These are phyloP conservation scores for Stenichneumon culpator DNA, from an alignment of 2,888 invertebrate genomes.

Conservation along the genomic window DNA sequence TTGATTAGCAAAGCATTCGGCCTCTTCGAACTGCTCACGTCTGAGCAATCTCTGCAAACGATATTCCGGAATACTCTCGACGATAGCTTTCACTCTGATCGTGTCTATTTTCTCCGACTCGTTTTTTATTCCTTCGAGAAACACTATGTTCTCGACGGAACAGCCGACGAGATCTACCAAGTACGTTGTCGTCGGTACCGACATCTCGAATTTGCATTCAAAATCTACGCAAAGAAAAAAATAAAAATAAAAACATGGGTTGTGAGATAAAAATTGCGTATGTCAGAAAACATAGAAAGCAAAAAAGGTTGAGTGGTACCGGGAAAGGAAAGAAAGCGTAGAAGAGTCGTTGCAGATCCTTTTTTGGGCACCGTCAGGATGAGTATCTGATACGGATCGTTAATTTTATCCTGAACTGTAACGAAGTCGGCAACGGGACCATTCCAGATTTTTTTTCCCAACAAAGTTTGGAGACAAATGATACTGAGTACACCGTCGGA, in stretches of 20 bases:
- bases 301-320: slow-evolving; percentile 69
- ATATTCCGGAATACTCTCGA: slow-evolving; percentile 85
- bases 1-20: slow-evolving; percentile 84
- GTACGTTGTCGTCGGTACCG: slow-evolving; percentile 76
- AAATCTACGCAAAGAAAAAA: slow-evolving; percentile 74
- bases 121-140: slow-evolving; percentile 79
- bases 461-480: slow-evolving; percentile 77
- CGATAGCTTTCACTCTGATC: slow-evolving; percentile 81
- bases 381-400: slow-evolving; percentile 74
- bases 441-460: slow-evolving; percentile 74
- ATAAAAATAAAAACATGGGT: slow-evolving; percentile 12
- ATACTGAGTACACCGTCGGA: slow-evolving; percentile 74
- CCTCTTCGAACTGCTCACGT: slow-evolving; percentile 85
- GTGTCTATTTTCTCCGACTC: slow-evolving; percentile 73
- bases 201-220: slow-evolving; percentile 78
- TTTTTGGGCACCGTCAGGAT: slow-evolving; percentile 70
- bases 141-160: slow-evolving; percentile 79
- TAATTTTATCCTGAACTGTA: slow-evolving; percentile 73
- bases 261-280: slow-evolving; percentile 32
- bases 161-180: slow-evolving; percentile 77
- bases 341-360: slow-evolving; percentile 48
- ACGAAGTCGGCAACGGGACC: slow-evolving; percentile 76
- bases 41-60: slow-evolving; percentile 85
- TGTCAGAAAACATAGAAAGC: slow-evolving; percentile 10
- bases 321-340: slow-evolving; percentile 78